Evolutionary conservation across 2,888 invertebrate genomes (phyloP).

Genomic region (Harpalus rubripes): DNA sequence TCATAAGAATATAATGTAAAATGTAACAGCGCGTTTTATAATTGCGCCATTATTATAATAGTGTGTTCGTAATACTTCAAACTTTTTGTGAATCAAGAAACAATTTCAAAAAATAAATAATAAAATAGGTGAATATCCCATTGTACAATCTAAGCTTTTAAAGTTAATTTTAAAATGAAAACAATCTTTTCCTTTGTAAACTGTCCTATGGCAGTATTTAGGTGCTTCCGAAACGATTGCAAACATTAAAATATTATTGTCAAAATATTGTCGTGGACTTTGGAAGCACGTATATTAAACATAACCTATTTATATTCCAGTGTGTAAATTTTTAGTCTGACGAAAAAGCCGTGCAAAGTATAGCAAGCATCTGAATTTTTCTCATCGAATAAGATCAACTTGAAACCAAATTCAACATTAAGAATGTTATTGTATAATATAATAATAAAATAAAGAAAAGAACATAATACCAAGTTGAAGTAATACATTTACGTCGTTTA

Average conservation of each 20-base stretch:
- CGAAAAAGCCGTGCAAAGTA: constrained; percentile 38
- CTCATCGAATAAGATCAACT: constrained; percentile 42
- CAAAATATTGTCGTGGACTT: constrained; percentile 38
- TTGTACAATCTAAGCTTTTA: neutral
- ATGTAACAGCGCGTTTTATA: no score
- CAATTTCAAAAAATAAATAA: no score
- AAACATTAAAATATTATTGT: constrained; percentile 46
- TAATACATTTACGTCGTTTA: constrained; percentile 47
- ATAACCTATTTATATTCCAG: constrained; percentile 31
- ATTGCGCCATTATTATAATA: no score
- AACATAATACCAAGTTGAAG: constrained; percentile 51
- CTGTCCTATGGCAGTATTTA: neutral
- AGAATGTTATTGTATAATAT: constrained; percentile 52
- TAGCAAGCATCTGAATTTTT: constrained; percentile 42
- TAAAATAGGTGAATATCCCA: no score
- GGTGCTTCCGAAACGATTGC: constrained; percentile 18
- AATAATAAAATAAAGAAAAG: constrained; percentile 43
- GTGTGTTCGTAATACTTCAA: no score
- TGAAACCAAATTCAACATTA: constrained; percentile 39
- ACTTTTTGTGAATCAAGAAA: no score
- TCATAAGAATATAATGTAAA: no score
- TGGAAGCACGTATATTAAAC: constrained; percentile 26
- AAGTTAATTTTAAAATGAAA: neutral
- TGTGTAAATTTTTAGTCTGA: constrained; percentile 37
- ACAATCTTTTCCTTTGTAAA: neutral